Conservation (phyloP, 1,140 invertebrate species). For the Vanessa atalanta region DNA sequence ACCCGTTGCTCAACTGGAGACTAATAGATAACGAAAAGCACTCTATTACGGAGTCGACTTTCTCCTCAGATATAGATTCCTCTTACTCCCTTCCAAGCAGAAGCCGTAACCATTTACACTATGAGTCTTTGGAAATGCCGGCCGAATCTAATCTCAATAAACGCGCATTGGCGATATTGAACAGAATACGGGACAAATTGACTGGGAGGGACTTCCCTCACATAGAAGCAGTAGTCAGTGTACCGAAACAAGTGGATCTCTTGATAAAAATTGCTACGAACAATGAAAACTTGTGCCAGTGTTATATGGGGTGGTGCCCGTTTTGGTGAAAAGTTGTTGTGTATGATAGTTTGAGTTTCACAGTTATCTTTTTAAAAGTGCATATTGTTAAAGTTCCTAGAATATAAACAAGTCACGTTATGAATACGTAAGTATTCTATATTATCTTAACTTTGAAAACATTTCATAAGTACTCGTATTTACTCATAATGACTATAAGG, state of each 20-base stretch:
- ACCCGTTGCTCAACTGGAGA: slow-evolving; percentile 98
- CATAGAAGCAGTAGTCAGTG: slow-evolving; percentile 82
- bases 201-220: slow-evolving; percentile 90
- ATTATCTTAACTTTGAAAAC: neutral
- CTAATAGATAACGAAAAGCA: slow-evolving; percentile 80
- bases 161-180: slow-evolving; percentile 95
- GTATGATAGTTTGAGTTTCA: neutral
- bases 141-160: slow-evolving; percentile 89
- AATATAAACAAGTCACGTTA: neutral
- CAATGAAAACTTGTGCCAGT: slow-evolving; percentile 99
- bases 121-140: slow-evolving; percentile 64
- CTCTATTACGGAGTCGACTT: slow-evolving; percentile 65
- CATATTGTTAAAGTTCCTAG: neutral
- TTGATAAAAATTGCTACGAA: slow-evolving; percentile 98
- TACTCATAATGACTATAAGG: neutral
- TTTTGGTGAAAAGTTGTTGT: slow-evolving; percentile 63
- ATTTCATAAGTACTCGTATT: neutral
- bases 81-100: slow-evolving; percentile 63
- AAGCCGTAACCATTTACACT: slow-evolving; percentile 59
- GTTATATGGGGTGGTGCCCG: slow-evolving; percentile 97
- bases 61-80: slow-evolving; percentile 72
- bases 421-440: neutral
- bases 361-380: neutral
- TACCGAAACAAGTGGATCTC: slow-evolving; percentile 95
- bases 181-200: slow-evolving; percentile 95